Evolutionary conservation across 2,113 vertebrate species (phyloP).

Genomic region (Poeciliopsis occidentalis): DNA sequence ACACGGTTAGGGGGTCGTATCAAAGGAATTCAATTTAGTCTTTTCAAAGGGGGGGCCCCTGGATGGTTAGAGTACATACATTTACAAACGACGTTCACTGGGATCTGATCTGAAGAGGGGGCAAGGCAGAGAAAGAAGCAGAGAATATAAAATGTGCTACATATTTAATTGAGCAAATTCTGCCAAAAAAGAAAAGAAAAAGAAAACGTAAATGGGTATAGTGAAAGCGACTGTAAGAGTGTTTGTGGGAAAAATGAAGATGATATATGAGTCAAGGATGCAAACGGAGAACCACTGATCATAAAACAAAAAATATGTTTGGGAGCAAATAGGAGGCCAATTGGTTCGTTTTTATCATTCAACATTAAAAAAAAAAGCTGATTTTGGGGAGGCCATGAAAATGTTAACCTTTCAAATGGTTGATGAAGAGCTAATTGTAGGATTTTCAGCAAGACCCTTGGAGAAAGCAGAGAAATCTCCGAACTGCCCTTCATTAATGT

Average conservation of each 20-base stretch:
- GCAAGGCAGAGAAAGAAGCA: slow-evolving; percentile 43
- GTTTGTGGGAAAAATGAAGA: neutral
- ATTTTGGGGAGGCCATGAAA: slow-evolving; percentile 29
- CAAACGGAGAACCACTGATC: slow-evolving; percentile 28
- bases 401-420: slow-evolving; percentile 13
- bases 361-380: slow-evolving; percentile 15
- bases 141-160: slow-evolving; percentile 62
- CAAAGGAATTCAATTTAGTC: slow-evolving; percentile 72
- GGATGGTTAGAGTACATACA: slow-evolving; percentile 50
- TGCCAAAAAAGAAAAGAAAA: slow-evolving; percentile 15
- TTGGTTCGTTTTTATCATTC: slow-evolving; percentile 26
- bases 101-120: slow-evolving; percentile 53
- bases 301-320: slow-evolving; percentile 23
- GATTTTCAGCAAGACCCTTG: neutral
- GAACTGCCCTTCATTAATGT: neutral
- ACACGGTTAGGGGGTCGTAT: slow-evolving; percentile 43
- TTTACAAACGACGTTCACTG: slow-evolving; percentile 56
- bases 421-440: slow-evolving; percentile 12
- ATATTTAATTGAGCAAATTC: slow-evolving; percentile 68
- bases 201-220: slow-evolving; percentile 24
- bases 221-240: slow-evolving; percentile 21
- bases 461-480: slow-evolving; percentile 4
- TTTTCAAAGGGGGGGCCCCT: slow-evolving; percentile 59
- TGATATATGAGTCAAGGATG: neutral
- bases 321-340: slow-evolving; percentile 25